phyloP scores from a whole-genome alignment of 2,888 invertebrate species.

The Octodonta nipae region DNA sequence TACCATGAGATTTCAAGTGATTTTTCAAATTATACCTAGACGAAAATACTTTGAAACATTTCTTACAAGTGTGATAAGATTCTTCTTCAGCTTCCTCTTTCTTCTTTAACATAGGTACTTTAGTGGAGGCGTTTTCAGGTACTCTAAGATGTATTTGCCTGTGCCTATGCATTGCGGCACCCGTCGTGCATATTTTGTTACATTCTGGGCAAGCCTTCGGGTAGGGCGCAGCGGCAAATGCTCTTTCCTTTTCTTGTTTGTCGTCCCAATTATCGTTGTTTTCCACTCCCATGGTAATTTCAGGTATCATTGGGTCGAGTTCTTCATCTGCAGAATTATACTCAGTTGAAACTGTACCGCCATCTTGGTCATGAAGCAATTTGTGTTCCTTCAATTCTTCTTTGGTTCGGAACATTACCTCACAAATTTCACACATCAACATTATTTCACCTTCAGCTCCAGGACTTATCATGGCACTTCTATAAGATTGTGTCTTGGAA shows the following conservation, averaged over 20 bases:
- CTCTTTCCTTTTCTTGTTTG: slow-evolving; percentile 21
- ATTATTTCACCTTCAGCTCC: slow-evolving; percentile 30
- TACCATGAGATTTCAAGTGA: slow-evolving; percentile 39
- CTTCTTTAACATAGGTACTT: neutral
- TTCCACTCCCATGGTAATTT: slow-evolving; percentile 24
- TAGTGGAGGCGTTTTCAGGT: slow-evolving; percentile 5
- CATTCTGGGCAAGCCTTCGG: slow-evolving; percentile 28
- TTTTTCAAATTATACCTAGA: slow-evolving; percentile 33
- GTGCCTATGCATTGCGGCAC: slow-evolving; percentile 26
- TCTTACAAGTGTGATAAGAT: slow-evolving; percentile 35
- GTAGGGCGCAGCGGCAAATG: slow-evolving; percentile 16
- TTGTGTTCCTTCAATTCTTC: slow-evolving; percentile 28
- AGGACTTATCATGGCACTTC: slow-evolving; percentile 41
- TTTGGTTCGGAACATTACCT: slow-evolving; percentile 43
- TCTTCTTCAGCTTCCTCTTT: slow-evolving; percentile 19
- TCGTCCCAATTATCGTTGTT: slow-evolving; percentile 29
- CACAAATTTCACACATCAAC: slow-evolving; percentile 46
- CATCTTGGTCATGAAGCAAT: slow-evolving; percentile 26
- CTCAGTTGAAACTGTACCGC: neutral
- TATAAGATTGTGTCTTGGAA: slow-evolving; percentile 46
- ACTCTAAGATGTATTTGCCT: slow-evolving; percentile 27
- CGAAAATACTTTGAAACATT: slow-evolving; percentile 39
- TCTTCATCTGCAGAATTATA: slow-evolving; percentile 18
- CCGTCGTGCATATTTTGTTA: slow-evolving; percentile 25
- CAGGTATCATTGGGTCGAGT: slow-evolving; percentile 41